Evolutionary conservation across 2,888 invertebrate species (phyloP), one percentile per base, ranked within the genome.

Genomic region (Rhogogaster chlorosoma): DNA sequence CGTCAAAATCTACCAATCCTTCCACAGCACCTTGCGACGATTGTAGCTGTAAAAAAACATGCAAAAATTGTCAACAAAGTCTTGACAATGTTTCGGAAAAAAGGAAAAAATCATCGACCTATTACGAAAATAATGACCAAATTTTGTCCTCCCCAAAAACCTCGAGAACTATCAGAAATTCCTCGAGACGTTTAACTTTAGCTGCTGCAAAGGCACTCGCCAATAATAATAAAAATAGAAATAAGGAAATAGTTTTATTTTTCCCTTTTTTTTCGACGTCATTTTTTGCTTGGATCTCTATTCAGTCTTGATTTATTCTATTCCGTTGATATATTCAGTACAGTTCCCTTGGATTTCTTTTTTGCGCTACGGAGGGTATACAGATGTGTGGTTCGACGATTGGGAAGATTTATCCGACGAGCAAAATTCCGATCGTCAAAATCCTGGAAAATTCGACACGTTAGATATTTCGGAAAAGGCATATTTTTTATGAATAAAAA

Each of bases 341-440:
- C n/a, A 78, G 78, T 57, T 57, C 57, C 78, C 78, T n/a, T 78
- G 78, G 78, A 78, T 78, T 36, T 78, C 53, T 57, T 78, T 78
- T 22, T 53, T 78, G 1, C 78, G 15, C n/a, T 78, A 32, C 57
- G 78, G 78, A 32, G 78, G 78, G 4, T 36, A 78, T 45, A 78
- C 78, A 5, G 78, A 78, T 18, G 78, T 53, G 4, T 78, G 78
- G 78, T 78, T 78, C 9, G 78, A 78, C n/a, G 78, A 78, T 78
- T 78, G 78, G 53, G 53, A 32, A 9, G 49, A 57, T 53, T 2
- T 29, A 73, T 29, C 15, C 12, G 38, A 38, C 6, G 42, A 1
- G 3, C 9, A 73, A 15, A n/a, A 22, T n/a, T 26, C 5, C 0
- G 18, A 67, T 2, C 4, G 2, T 18, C 5, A 15, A 32, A 32